Conservation (phyloP, 1,140 invertebrate genomes). For the Cardiocondyla obscurior region DNA sequence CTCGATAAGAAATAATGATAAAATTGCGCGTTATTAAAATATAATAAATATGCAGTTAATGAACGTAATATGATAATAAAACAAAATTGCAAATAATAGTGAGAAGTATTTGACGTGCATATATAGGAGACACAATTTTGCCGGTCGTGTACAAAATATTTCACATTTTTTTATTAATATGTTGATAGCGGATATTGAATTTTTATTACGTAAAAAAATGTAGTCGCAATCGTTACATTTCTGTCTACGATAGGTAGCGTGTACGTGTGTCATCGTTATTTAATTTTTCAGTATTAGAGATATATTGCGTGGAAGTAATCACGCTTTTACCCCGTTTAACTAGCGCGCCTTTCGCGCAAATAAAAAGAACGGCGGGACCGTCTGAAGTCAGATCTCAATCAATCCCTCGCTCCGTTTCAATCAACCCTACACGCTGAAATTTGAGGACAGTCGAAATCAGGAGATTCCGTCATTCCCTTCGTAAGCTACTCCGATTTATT, state of each 20-base stretch:
- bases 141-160: background rate
- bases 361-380: background rate
- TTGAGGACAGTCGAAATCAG: conserved; percentile 14
- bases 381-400: conserved; percentile 11
- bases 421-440: conserved; percentile 26
- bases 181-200: background rate
- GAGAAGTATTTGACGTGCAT: too few species aligned
- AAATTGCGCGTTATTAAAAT: background rate
- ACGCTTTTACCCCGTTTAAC: background rate
- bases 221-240: too few species aligned
- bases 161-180: background rate
- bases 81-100: background rate
- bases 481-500: conserved; percentile 48
- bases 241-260: background rate
- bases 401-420: conserved; percentile 28
- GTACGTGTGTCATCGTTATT: background rate
- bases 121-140: background rate
- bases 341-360: background rate
- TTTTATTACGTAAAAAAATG: background rate
- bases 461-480: conserved; percentile 6
- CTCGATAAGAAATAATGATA: too few species aligned
- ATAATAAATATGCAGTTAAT: too few species aligned
- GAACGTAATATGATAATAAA: background rate
- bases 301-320: background rate
- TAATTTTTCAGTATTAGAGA: background rate